phyloP scores from a whole-genome alignment of 2,797 vertebrate genomes.

The Manis pentadactyla region DNA sequence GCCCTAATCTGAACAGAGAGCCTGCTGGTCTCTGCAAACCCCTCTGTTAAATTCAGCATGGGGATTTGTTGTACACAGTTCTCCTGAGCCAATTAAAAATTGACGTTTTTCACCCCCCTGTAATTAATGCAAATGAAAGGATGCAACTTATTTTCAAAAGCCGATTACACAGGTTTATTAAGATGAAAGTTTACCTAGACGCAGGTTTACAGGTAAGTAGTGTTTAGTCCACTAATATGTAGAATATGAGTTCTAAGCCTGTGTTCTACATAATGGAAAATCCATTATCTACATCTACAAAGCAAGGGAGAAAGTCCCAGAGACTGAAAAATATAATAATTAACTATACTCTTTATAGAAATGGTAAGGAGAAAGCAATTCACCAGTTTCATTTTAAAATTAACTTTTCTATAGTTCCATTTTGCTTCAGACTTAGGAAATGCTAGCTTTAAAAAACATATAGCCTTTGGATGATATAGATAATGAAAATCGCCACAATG shows the following conservation, averaged over 20 bases:
- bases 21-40: conserved; percentile 70
- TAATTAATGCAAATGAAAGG: conserved; percentile 89
- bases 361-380: conserved; percentile 46
- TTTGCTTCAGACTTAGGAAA: conserved; percentile 49
- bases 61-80: conserved; percentile 81
- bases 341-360: conserved; percentile 48
- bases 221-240: conserved; percentile 72
- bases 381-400: conserved; percentile 41
- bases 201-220: conserved; percentile 69
- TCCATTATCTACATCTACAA: conserved; percentile 7
- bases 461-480: conserved; percentile 4
- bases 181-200: conserved; percentile 82
- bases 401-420: conserved; percentile 55
- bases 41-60: conserved; percentile 72
- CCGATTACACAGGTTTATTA: conserved; percentile 86
- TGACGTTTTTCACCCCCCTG: conserved; percentile 85
- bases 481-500: conserved; percentile 43
- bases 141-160: conserved; percentile 85
- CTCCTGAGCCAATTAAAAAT: conserved; percentile 87
- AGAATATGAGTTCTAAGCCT: conserved; percentile 53
- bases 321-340: conserved; percentile 46
- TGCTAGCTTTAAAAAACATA: background rate
- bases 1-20: conserved; percentile 65
- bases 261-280: conserved; percentile 51
- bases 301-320: conserved; percentile 29